Conservation (phyloP, 2,797 vertebrate genomes). For the Eulemur albifrons region DNA sequence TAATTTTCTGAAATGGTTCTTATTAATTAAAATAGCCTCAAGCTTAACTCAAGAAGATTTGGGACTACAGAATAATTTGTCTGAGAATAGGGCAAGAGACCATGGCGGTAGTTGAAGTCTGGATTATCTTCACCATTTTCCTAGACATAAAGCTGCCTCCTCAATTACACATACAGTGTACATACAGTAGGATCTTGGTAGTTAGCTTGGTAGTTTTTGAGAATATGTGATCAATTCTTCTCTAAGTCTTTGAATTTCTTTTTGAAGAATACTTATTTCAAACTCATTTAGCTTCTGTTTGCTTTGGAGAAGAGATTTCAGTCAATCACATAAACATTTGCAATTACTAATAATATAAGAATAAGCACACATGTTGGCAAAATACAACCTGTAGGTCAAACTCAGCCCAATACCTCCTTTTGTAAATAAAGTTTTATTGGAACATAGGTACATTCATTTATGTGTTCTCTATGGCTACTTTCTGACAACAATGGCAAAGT, state of each 20-base stretch:
- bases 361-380: not conserved
- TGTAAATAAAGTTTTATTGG: not conserved
- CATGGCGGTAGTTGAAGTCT: not conserved
- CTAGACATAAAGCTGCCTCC: accelerated
- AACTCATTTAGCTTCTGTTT: not conserved
- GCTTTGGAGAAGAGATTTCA: not conserved
- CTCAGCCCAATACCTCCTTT: not conserved
- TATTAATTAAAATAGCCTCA: not conserved
- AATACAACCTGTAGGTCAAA: accelerated
- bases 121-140: not conserved
- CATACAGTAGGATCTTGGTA: not conserved
- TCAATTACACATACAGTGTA: not conserved
- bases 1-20: not conserved
- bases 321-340: not conserved
- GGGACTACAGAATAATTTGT: not conserved
- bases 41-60: not conserved
- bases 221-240: not conserved
- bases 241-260: not conserved
- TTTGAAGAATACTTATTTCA: not conserved
- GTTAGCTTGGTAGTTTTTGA: not conserved
- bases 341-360: not conserved
- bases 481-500: not conserved
- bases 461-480: not conserved
- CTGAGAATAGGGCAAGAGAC: not conserved
- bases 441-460: not conserved